A percentile compares a stretch with the other conserved stretches of the same genome.
Conservation (phyloP, 1,140 invertebrate genomes). For the Pogonomyrmex barbatus region DNA sequence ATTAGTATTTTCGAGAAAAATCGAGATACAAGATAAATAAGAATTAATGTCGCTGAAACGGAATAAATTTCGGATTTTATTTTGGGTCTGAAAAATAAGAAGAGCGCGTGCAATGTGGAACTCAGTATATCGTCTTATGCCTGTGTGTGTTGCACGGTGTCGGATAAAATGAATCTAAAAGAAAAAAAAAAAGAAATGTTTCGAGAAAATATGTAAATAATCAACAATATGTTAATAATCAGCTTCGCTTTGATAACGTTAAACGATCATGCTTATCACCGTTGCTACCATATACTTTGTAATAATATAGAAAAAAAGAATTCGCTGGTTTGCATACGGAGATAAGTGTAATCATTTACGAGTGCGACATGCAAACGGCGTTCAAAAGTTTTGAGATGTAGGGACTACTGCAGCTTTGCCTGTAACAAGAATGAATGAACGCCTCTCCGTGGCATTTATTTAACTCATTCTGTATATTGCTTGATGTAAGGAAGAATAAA, state of each 20-base stretch:
- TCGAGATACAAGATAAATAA: conserved; percentile 20
- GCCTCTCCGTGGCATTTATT: conserved; percentile 30
- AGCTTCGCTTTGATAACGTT: conserved; percentile 60
- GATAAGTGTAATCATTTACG: neutral
- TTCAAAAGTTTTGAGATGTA: neutral
- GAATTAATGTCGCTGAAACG: conserved; percentile 70
- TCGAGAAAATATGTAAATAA: conserved; percentile 41
- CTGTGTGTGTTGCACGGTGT: conserved; percentile 64
- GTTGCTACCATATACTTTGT: conserved; percentile 28
- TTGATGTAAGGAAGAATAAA: neutral
- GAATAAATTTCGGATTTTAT: conserved; percentile 70
- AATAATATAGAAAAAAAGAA: conserved; percentile 14
- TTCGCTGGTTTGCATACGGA: neutral
- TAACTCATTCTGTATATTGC: neutral
- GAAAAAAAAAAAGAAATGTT: conserved; percentile 14
- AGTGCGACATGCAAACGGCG: conserved; percentile 15
- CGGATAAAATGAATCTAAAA: conserved; percentile 52
- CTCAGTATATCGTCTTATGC: conserved; percentile 62
- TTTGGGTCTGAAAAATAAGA: conserved; percentile 65
- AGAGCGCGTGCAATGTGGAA: conserved; percentile 29
- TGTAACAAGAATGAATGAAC: neutral
- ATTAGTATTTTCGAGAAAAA: conserved; percentile 27
- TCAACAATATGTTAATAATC: conserved; percentile 20
- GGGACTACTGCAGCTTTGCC: neutral
- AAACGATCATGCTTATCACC: conserved; percentile 53